These are phyloP conservation scores for Mormyrus proboscirostris DNA, from an alignment of 2,797 vertebrate genomes.

Conservation along the genomic window DNA sequence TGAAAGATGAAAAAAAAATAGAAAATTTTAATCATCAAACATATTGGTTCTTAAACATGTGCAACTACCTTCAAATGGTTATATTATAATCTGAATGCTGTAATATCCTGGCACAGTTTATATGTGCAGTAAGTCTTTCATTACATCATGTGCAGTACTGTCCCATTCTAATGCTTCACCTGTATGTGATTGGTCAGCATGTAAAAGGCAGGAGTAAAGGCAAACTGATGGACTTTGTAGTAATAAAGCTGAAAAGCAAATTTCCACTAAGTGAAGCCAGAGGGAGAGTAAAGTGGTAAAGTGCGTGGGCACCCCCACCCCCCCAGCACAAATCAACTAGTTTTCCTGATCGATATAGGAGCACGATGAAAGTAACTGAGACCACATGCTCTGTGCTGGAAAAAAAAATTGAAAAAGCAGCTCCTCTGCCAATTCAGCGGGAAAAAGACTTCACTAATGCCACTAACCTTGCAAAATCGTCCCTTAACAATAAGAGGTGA, in stretches of 20 bases:
- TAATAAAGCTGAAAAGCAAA: neutral
- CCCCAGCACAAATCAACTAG: neutral
- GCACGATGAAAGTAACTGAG: neutral
- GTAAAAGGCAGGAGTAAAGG: neutral
- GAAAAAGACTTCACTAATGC: neutral
- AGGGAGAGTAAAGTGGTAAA: neutral
- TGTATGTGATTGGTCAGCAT: neutral
- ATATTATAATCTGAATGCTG: neutral
- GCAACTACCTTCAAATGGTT: neutral
- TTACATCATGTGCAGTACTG: neutral
- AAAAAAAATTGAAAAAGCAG: neutral
- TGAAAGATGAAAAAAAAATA: neutral
- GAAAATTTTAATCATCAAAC: neutral
- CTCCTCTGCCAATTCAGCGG: neutral
- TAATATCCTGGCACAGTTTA: neutral
- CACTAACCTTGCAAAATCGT: neutral
- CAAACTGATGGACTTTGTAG: neutral
- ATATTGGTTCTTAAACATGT: neutral
- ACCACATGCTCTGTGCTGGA: neutral
- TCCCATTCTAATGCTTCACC: neutral
- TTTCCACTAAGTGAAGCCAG: neutral
- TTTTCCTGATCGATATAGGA: neutral
- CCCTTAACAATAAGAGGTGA: neutral
- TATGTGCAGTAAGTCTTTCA: neutral
- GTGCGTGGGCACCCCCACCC: neutral